These are phyloP conservation scores for Unio delphinus DNA, from an alignment of 2,888 invertebrate species.

Conservation along the genomic window DNA sequence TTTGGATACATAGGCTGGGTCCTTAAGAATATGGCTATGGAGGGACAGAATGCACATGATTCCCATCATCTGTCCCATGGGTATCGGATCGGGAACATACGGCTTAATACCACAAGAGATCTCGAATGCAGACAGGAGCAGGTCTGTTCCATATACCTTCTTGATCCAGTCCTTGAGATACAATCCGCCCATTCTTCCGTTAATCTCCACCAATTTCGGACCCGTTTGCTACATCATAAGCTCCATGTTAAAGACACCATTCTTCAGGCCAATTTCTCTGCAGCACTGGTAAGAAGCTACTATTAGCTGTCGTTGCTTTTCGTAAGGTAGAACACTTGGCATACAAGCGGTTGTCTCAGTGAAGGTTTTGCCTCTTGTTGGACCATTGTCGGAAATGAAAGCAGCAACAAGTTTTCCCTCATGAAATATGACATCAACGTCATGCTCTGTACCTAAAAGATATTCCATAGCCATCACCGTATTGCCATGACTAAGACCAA, in stretches of 20 bases:
- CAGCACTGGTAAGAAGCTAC: conserved; percentile 5
- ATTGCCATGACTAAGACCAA: conserved; percentile 47
- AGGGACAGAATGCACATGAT: no score
- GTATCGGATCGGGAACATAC: neutral
- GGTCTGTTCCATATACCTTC: neutral
- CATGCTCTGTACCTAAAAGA: conserved; percentile 48
- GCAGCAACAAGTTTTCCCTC: conserved; percentile 45
- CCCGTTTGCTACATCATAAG: conserved; percentile 1
- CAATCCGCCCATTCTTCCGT: conserved; percentile 2
- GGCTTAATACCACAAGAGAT: conserved; percentile 6
- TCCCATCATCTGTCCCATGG: no score
- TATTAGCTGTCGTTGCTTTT: neutral
- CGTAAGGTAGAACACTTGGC: no score
- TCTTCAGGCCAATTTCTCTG: neutral
- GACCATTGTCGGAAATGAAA: conserved; percentile 54
- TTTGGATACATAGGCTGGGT: no score
- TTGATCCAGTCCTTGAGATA: neutral
- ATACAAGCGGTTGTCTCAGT: no score
- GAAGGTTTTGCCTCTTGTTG: conserved; percentile 21
- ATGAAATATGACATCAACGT: conserved; percentile 48
- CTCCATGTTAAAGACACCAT: conserved; percentile 11
- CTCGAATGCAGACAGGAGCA: neutral
- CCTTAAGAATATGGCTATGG: no score
- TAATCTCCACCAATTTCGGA: conserved; percentile 6
- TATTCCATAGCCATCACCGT: conserved; percentile 43